These are phyloP conservation scores for Amiota mariae DNA, from an alignment of 2,888 invertebrate genomes.

Conservation along the genomic window DNA sequence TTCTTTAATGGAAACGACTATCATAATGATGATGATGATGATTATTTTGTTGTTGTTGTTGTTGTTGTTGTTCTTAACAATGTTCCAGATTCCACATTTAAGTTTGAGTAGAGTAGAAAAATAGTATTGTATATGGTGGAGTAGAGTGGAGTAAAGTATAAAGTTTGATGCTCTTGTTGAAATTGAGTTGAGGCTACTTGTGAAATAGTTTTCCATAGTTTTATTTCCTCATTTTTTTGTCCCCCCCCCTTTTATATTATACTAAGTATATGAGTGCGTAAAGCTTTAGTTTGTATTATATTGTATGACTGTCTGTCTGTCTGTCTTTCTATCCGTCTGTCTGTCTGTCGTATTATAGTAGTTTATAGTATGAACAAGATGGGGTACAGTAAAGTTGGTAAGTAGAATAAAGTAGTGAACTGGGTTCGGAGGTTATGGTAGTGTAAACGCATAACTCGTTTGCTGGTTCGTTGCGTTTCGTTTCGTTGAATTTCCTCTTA, in stretches of 20 bases:
- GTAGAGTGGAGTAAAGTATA: too few species aligned
- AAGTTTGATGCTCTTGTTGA: too few species aligned
- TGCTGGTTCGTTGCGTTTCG: conserved; percentile 16
- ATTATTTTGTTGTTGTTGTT: not conserved
- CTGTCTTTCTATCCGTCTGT: conserved; percentile 9
- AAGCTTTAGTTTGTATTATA: not conserved
- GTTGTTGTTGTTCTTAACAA: not conserved
- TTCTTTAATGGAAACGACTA: too few species aligned
- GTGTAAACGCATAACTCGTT: conserved; percentile 18
- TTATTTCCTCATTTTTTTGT: not conserved
- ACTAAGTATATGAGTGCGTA: too few species aligned
- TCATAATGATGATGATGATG: not conserved
- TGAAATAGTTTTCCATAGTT: not conserved
- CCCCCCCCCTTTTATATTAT: not conserved
- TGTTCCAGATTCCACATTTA: not conserved
- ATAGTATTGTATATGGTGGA: too few species aligned
- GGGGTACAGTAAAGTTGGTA: not conserved
- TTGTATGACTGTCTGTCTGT: conserved; percentile 13
- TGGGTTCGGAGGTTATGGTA: not conserved
- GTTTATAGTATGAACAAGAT: not conserved
- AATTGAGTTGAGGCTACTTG: too few species aligned
- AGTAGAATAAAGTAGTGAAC: not conserved
- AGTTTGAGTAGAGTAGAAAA: not conserved
- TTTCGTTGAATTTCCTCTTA: conserved; percentile 2
- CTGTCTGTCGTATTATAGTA: not conserved